Evolutionary conservation across 2,888 invertebrate genomes (phyloP).

Genomic region (Galerucella pusilla): DNA sequence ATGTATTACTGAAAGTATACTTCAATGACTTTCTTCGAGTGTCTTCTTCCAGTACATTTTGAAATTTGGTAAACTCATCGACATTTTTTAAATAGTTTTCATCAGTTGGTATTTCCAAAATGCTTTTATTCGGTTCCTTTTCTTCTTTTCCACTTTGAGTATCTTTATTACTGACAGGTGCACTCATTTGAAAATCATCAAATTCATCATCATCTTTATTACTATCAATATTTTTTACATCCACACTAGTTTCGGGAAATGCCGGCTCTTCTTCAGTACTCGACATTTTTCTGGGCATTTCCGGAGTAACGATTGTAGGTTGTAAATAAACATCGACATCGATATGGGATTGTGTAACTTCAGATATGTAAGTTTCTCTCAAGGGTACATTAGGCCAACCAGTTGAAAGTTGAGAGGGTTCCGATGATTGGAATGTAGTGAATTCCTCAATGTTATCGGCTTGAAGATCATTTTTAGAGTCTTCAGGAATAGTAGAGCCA

Average conservation of each 20-base stretch:
- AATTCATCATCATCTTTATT: constrained; percentile 55
- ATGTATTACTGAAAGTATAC: neutral
- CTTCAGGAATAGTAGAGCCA: constrained; percentile 13
- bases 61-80: neutral
- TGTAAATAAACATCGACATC: constrained; percentile 55
- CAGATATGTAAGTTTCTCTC: constrained; percentile 62
- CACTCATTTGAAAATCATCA: constrained; percentile 60
- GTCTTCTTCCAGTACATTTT: neutral
- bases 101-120: neutral
- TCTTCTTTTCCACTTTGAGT: neutral
- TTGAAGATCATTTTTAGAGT: constrained; percentile 15
- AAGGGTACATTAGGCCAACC: constrained; percentile 52
- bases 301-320: constrained; percentile 58
- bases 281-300: constrained; percentile 50
- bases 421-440: constrained; percentile 64
- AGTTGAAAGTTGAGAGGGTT: constrained; percentile 10
- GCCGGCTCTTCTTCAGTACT: constrained; percentile 38
- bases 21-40: neutral
- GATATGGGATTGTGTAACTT: constrained; percentile 39
- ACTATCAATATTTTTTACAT: constrained; percentile 21
- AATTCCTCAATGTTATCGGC: constrained; percentile 65
- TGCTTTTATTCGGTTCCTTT: neutral
- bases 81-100: neutral
- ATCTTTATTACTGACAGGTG: constrained; percentile 40
- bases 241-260: constrained; percentile 21